Conservation (phyloP, 1,140 invertebrate genomes). For the Penaeus japonicus region DNA sequence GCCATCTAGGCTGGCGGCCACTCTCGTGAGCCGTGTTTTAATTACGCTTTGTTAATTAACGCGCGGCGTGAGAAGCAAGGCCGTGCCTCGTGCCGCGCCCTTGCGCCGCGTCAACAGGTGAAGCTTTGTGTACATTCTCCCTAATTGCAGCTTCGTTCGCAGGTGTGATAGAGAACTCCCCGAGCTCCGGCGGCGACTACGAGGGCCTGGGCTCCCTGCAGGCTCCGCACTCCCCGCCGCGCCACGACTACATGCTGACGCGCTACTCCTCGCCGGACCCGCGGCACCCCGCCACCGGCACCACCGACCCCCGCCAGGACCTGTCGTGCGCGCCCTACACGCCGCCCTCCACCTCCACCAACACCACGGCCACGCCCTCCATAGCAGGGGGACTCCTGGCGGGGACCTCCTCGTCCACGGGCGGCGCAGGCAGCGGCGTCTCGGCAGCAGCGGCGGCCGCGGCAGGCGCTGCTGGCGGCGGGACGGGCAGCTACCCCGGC, state of each 20-base stretch:
- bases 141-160: neutral
- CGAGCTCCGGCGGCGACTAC: conserved; percentile 46
- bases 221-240: conserved; percentile 29
- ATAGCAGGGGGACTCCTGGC: conserved; percentile 26
- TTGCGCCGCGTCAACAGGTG: too few species aligned
- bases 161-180: conserved; percentile 51
- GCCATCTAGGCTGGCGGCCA: too few species aligned
- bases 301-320: conserved; percentile 40
- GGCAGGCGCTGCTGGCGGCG: conserved; percentile 24
- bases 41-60: too few species aligned
- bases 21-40: too few species aligned
- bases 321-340: conserved; percentile 44
- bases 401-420: conserved; percentile 33
- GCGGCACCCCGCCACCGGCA: conserved; percentile 20
- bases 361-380: conserved; percentile 28
- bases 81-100: too few species aligned
- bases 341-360: conserved; percentile 40
- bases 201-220: conserved; percentile 39
- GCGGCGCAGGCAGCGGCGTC: conserved; percentile 13
- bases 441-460: conserved; percentile 31
- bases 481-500: conserved; percentile 32
- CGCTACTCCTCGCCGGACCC: conserved; percentile 45
- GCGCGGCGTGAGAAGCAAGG: too few species aligned
- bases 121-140: neutral
- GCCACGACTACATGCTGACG: conserved; percentile 45